A percentile compares a stretch with the other conserved stretches of the same genome.
These are phyloP conservation scores for Phoebastria nigripes DNA, from an alignment of 2,797 vertebrate genomes.

Conservation along the genomic window DNA sequence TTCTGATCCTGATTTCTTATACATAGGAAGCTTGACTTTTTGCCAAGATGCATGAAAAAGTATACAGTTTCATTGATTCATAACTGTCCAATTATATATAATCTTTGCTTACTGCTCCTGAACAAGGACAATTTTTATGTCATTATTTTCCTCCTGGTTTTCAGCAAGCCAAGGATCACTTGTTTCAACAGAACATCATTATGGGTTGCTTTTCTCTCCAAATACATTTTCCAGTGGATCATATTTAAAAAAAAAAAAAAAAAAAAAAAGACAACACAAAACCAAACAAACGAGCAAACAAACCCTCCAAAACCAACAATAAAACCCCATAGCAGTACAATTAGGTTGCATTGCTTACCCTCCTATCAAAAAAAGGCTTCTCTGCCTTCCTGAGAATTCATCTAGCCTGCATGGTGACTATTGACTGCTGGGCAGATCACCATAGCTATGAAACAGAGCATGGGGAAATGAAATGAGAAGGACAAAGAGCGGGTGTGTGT, in stretches of 20 bases:
- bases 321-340: neutral
- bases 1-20: neutral
- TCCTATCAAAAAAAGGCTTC: neutral
- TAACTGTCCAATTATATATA: conserved; percentile 45
- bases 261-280: neutral
- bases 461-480: conserved; percentile 57
- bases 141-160: conserved; percentile 38
- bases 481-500: neutral
- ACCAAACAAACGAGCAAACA: neutral
- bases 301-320: neutral
- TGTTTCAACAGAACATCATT: conserved; percentile 28
- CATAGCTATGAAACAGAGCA: conserved; percentile 51
- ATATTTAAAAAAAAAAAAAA: neutral
- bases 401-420: conserved; percentile 50
- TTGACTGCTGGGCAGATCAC: conserved; percentile 51
- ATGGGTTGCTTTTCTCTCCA: neutral
- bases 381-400: conserved; percentile 22
- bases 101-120: conserved; percentile 30
- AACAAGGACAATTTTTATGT: conserved; percentile 36
- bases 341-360: neutral
- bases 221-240: neutral
- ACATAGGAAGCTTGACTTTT: neutral
- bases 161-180: conserved; percentile 20
- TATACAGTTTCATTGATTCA: conserved; percentile 19
- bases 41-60: neutral